Conservation (phyloP, 2,797 vertebrate genomes). For the Neopelma chrysocephalum region DNA sequence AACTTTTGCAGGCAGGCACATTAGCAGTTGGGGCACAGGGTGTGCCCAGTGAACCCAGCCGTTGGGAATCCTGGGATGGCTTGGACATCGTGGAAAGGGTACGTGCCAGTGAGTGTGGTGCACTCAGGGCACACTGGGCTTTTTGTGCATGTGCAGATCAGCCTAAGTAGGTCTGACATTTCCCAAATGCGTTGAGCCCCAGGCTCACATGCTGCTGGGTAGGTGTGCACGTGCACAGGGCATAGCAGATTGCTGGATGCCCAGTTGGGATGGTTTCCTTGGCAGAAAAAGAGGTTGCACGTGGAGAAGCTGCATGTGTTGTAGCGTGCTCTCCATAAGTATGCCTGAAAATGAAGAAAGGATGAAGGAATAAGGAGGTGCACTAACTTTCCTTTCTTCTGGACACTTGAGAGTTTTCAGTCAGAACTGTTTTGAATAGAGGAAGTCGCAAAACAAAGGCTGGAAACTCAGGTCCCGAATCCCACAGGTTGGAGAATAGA, state of each 20-base stretch:
- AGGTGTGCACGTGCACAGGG: neutral
- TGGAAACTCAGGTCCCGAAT: neutral
- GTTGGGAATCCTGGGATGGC: neutral
- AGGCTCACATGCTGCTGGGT: neutral
- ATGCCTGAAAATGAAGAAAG: neutral
- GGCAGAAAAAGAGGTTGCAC: neutral
- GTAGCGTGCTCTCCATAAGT: neutral
- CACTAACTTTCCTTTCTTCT: neutral
- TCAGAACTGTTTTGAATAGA: neutral
- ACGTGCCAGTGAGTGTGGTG: neutral
- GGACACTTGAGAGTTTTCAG: neutral
- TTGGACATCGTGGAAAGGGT: accelerated
- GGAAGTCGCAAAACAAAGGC: neutral
- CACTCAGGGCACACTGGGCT: neutral
- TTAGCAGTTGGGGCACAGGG: neutral
- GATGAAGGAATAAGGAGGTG: neutral
- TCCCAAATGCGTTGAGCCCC: neutral
- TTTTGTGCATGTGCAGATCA: constrained; percentile 10
- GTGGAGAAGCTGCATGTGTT: neutral
- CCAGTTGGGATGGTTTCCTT: neutral
- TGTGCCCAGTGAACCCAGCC: neutral
- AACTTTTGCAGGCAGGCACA: neutral
- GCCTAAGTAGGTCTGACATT: neutral
- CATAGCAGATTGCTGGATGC: neutral
- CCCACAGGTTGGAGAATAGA: neutral